Evolutionary conservation across 2,888 invertebrate genomes (phyloP).

Genomic region (Lycocerus yunnanus): DNA sequence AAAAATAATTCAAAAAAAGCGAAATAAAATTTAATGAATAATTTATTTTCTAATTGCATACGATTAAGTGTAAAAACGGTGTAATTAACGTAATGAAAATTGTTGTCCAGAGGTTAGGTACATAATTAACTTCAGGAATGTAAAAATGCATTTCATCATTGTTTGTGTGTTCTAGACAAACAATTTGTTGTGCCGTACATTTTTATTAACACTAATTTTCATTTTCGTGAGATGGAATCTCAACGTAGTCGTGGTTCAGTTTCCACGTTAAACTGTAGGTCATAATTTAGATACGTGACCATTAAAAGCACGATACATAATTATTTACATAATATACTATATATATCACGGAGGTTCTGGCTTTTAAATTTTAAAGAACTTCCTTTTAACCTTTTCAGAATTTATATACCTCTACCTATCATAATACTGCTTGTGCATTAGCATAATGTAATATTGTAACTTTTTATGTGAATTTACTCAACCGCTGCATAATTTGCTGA

Average conservation of each 20-base stretch:
- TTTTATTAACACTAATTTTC: too few species aligned
- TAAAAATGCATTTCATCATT: neutral
- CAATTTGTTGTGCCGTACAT: neutral
- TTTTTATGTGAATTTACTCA: neutral
- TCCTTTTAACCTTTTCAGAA: neutral
- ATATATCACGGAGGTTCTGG: neutral
- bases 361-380: neutral
- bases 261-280: too few species aligned
- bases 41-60: neutral
- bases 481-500: neutral
- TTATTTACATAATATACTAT: too few species aligned
- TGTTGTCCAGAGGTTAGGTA: neutral
- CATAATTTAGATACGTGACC: too few species aligned
- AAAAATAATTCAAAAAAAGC: neutral
- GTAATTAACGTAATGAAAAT: neutral
- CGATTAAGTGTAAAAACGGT: neutral
- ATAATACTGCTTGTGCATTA: neutral
- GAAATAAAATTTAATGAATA: neutral
- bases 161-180: neutral
- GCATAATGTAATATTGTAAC: neutral
- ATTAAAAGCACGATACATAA: too few species aligned
- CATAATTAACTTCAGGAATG: neutral
- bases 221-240: too few species aligned
- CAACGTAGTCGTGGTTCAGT: too few species aligned
- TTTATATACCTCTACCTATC: neutral